Evolutionary conservation across 2,113 vertebrate species (phyloP).

Genomic region (Psittacara wagleri): DNA sequence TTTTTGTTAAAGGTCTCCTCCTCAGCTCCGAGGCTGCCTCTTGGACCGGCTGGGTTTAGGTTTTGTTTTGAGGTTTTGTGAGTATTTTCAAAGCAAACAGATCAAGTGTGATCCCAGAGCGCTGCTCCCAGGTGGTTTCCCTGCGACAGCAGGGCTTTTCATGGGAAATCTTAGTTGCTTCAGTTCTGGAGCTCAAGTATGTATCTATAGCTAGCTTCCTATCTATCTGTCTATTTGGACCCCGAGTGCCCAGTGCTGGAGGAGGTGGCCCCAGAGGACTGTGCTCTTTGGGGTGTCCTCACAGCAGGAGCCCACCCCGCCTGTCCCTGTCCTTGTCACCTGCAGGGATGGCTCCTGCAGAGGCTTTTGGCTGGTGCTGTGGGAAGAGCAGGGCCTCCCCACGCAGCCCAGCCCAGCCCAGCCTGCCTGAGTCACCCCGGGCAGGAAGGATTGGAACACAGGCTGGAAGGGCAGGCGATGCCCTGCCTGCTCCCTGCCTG

Average conservation of each 20-base stretch:
- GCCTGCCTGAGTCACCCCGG: not conserved
- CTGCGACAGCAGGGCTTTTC: not conserved
- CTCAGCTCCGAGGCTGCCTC: not conserved
- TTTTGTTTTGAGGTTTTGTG: conserved; percentile 16
- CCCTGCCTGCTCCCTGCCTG: not conserved
- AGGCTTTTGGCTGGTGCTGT: not conserved
- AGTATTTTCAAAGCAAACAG: not conserved
- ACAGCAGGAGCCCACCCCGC: not conserved
- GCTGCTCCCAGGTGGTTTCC: not conserved
- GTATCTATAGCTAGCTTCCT: not conserved
- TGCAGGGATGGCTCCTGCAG: not conserved
- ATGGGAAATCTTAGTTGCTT: not conserved
- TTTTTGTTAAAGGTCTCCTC: conserved; percentile 13
- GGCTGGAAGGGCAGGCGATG: not conserved
- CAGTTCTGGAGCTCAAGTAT: not conserved
- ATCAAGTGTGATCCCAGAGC: not conserved
- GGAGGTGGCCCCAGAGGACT: not conserved
- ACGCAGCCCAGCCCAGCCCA: not conserved
- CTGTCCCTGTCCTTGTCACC: not conserved
- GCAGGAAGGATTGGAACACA: not conserved
- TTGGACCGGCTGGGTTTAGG: not conserved
- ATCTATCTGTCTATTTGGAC: no score
- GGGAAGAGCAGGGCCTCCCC: not conserved
- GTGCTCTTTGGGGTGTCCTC: not conserved
- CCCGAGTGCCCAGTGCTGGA: not conserved